Conservation (phyloP, 1,140 invertebrate genomes). For the Apis laboriosa region DNA sequence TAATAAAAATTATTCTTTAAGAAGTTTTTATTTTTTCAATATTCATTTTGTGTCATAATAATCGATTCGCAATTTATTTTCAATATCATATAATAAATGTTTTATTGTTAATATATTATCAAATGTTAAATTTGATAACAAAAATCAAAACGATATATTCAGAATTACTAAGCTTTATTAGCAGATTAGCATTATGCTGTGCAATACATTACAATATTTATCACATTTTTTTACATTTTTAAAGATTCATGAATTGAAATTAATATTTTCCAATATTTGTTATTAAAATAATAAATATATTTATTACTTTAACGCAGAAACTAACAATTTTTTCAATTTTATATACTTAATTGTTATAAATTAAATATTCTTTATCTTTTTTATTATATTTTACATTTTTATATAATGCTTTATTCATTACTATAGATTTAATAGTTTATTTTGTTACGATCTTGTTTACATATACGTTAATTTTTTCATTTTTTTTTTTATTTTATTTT, state of each 20-base stretch:
- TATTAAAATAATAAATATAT: not conserved
- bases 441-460: not conserved
- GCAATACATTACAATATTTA: slow-evolving; percentile 7
- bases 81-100: too few species aligned
- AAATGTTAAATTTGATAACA: not conserved
- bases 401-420: not conserved
- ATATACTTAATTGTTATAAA: not conserved
- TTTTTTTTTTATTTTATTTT: not conserved
- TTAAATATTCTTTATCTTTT: not conserved
- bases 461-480: not conserved
- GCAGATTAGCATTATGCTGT: not conserved
- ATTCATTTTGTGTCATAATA: not conserved
- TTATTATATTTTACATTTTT: not conserved
- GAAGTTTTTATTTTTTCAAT: not conserved
- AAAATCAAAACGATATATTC: not conserved
- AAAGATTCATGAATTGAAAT: not conserved
- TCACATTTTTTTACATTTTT: not conserved
- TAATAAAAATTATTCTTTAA: not conserved
- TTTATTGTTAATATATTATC: too few species aligned
- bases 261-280: not conserved
- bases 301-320: not conserved
- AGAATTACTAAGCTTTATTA: slow-evolving; percentile 5
- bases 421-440: not conserved
- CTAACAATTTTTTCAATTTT: not conserved
- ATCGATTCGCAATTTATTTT: slow-evolving; percentile 25